Base-by-base conservation (phyloP, 2,888 invertebrate species). In the Anthrax anthrax region DNA sequence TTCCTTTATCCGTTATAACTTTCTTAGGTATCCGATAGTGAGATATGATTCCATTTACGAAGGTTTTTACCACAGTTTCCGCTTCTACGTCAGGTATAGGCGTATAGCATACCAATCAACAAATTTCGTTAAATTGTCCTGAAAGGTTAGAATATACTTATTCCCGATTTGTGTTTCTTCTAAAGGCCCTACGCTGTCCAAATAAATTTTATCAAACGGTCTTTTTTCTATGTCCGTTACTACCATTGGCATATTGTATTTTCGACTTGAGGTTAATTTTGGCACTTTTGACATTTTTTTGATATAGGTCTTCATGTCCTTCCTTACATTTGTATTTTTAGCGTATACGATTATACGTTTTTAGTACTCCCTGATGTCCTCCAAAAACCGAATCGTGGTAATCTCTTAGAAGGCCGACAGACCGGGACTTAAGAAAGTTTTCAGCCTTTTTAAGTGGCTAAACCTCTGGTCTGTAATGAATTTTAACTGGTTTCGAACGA, bases 111-210 rank as follows among this genome's bases (percentile, higher is more conserved):
- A 47, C 34, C 34, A 43, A 18, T 38, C 41, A 9, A 46, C 38
- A 23, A 29, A 50, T 37, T 51, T 47, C 1, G 49, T 47, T 6
- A 47, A 39, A 23, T 49, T 41, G 13, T 45, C 47, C 32, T 51
- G 51, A 12, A 49, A 47, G 2, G 43, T 47, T n/a, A 47, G n/a
- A 5, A 47, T 42, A 34, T 47, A 47, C 45, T 51, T 47, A 12
- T 48, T 42, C n/a, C 47, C 39, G 2, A 36, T 27, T 3, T 37
- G 2, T 4, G 44, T 41, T 14, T 39, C 32, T 8, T 43, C 43
- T 5, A 50, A 39, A 5, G 19, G 38, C 13, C 43, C 29, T 4
- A 47, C 37, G 18, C 41, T 47, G 16, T 47, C 42, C 3, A 32
- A 12, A 12, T 9, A 9, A 12, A 32, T 32, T 32, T 12, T 32